Base-by-base conservation (phyloP, 2,888 invertebrate genomes). In the Drosophila demipolita region DNA sequence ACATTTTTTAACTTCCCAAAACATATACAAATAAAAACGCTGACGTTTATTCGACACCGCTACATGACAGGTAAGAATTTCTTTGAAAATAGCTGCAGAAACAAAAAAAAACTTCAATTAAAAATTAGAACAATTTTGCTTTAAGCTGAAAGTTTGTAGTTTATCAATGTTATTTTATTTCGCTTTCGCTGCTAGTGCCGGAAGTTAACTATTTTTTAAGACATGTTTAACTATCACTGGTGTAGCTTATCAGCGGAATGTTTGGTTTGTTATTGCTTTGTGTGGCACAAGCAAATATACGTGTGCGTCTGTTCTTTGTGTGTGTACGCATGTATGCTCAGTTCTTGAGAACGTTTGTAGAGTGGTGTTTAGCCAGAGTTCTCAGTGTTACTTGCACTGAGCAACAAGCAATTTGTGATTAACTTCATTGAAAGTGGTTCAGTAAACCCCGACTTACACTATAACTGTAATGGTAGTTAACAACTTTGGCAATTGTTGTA, bases 201-300 rank as follows among this genome's bases (percentile, higher is more conserved):
- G 78, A 80, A 78, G 77, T 52, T 35, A 26, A 20, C 55, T 42
- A 9, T 6, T 36, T 54, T 29, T 52, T 29, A 26, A n/a, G 12
- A n/a, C 3, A 38, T 50, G 15, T 15, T 76, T 45, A 58, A 54
- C 35, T 12, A 40, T 54, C 54, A 48, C 20, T 17, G 35, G 11
- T 35, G 33, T 35, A 11, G 53, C 69, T 79, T 79, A 79, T 79
- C 79, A 78, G 65, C n/a, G 7, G 62, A 78, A 40, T 57, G 54
- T 53, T 70, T 62, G 73, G 73, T 73, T 73, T 81, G 75, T 52
- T 73, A 53, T 62, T 76, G 73, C 59, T 77, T 53, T 68, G 50
- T 55, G 48, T 74, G 53, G 40, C 35, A 59, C 48, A 55, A 20
- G 59, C 48, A 35, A 23, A 45, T 35, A 45, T 17, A 23, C 12